Base-by-base conservation (phyloP, 2,113 vertebrate genomes). In the Phrynosoma blainvillii region DNA sequence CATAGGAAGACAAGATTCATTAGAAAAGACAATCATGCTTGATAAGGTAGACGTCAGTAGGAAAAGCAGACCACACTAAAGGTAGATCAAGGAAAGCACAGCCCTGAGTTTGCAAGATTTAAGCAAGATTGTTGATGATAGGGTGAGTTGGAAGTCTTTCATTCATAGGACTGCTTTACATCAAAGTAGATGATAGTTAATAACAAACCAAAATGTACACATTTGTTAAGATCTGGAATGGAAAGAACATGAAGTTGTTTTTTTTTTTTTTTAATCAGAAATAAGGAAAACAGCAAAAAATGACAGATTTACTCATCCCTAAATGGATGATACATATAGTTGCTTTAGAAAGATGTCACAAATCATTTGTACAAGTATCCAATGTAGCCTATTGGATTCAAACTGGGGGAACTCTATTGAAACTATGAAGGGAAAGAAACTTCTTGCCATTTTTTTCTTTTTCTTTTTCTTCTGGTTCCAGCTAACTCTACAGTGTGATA, bases 341-440 rank as follows among this genome's bases (percentile, higher is more conserved):
- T 66, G 14, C 27, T 66, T 85, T 42, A 76, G 36, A 6, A 30
- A 59, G 40, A 40, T 56, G 21, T 18, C n/a, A 18, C 20, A 56
- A 52, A 56, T 23, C 25, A 56, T 71, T 20, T 21, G 52, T 47
- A 36, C 21, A 73, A 59, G n/a, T 30, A 56, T 47, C 36, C 70
- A n/a, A 1, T 6, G 6, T 76, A 70, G 13, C 14, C n/a, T 21
- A 75, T 47, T 82, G 16, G 32, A 74, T 25, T 14, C 56, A 74
- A 18, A 32, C 3, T 62, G 23, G 14, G 27, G 40, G 6, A 20
- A 74, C 12, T 74, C 47, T 40, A 68, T 59, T 74, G 27, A 25
- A 82, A n/a, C 20, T 59, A 65, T 79, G 40, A 90, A 84, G 47
- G 62, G 91, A 88, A 32, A 91, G 79, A 68, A 84, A 68, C 40